Percentiles rank a stretch among this genome's conserved stretches.
Evolutionary conservation across 2,797 vertebrate genomes (phyloP).

Genomic region (Euphonia xanthogaster): DNA sequence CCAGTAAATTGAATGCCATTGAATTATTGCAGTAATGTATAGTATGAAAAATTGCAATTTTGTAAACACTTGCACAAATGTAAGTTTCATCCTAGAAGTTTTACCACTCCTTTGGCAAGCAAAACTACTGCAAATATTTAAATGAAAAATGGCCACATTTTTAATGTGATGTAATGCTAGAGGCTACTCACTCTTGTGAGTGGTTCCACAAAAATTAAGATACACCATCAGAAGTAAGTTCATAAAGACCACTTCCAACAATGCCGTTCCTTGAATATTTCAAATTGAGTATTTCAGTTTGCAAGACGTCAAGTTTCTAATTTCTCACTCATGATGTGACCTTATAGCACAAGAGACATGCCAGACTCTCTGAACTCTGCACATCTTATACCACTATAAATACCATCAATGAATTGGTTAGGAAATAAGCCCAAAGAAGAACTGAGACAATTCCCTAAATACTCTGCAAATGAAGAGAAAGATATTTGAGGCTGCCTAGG

Average conservation of each 20-base stretch:
- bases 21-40: slow-evolving; percentile 9
- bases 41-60: background rate
- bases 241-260: background rate
- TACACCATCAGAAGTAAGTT: background rate
- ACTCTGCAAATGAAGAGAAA: background rate
- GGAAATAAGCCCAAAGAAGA: background rate
- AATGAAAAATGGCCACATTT: background rate
- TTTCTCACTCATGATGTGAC: background rate
- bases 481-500: background rate
- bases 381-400: background rate
- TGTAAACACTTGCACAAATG: background rate
- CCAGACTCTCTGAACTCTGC: background rate
- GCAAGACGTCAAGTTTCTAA: background rate
- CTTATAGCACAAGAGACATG: background rate
- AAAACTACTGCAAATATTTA: background rate
- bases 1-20: background rate
- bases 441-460: background rate
- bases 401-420: background rate
- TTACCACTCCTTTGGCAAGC: background rate
- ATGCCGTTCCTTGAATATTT: background rate
- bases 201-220: background rate
- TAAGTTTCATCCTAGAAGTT: background rate
- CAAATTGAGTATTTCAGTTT: background rate
- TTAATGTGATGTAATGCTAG: background rate
- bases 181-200: background rate